These are phyloP conservation scores for Sinopyrophorus schimmeli DNA, from an alignment of 2,888 invertebrate species.

Conservation along the genomic window DNA sequence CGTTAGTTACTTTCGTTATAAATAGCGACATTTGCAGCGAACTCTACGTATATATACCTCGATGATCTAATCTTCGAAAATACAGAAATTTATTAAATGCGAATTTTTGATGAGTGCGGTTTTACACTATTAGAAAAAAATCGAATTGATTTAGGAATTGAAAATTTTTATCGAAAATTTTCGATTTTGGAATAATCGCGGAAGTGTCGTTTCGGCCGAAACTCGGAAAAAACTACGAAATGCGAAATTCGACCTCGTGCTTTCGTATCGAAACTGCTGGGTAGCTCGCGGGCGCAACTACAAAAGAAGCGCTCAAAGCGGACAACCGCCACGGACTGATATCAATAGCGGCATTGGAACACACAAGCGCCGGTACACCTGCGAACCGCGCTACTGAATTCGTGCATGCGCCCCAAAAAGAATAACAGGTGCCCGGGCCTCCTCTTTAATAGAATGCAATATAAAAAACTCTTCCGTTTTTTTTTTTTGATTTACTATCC, in stretches of 20 bases:
- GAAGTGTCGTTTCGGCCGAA: too few species aligned
- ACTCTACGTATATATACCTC: conserved; percentile 27
- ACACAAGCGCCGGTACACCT: conserved; percentile 27
- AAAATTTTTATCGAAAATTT: too few species aligned
- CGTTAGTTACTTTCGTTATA: conserved; percentile 28
- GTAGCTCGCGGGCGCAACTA: conserved; percentile 3
- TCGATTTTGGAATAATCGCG: too few species aligned
- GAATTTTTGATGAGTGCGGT: too few species aligned
- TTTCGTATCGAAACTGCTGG: conserved; percentile 8
- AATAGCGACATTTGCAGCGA: conserved; percentile 25
- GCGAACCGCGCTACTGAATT: conserved; percentile 22
- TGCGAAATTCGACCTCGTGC: conserved; percentile 10
- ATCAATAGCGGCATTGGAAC: conserved; percentile 27
- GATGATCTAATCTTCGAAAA: conserved; percentile 24
- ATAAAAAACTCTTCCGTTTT: too few species aligned
- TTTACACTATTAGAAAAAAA: too few species aligned
- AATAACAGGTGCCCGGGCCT: conserved; percentile 30
- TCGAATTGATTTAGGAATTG: too few species aligned
- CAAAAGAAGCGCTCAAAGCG: conserved; percentile 20
- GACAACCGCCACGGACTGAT: conserved; percentile 27
- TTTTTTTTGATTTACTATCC: too few species aligned
- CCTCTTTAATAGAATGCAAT: too few species aligned
- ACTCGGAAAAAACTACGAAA: background rate
- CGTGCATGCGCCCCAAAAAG: conserved; percentile 26
- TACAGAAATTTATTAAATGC: conserved; percentile 17